Conservation (phyloP, 2,888 invertebrate genomes). For the Rhagonycha fulva region DNA sequence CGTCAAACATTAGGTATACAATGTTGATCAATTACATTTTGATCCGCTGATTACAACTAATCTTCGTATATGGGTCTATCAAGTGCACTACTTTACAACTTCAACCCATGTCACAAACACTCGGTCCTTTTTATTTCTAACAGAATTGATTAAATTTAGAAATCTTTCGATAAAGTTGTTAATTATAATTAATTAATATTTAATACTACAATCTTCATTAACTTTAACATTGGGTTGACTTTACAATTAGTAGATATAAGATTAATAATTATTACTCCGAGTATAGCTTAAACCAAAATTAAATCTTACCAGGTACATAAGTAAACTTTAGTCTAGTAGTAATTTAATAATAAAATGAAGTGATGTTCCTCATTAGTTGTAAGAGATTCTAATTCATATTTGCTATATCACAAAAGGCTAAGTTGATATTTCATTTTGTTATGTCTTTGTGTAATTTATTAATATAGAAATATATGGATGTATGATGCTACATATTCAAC, state of each 20-base stretch:
- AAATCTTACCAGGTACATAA: not conserved
- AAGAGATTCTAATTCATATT: not conserved
- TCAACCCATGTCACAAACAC: constrained; percentile 44
- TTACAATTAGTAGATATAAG: not conserved
- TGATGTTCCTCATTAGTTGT: not conserved
- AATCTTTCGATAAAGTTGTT: constrained; percentile 40
- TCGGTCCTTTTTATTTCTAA: constrained; percentile 42
- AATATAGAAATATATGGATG: not conserved
- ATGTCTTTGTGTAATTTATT: not conserved
- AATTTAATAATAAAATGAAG: constrained; percentile 8
- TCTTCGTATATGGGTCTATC: constrained; percentile 35
- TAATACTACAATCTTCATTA: constrained; percentile 9
- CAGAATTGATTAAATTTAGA: constrained; percentile 42
- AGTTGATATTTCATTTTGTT: not conserved
- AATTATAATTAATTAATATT: constrained; percentile 36
- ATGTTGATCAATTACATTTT: constrained; percentile 51
- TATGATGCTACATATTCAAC: not conserved
- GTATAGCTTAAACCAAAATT: not conserved
- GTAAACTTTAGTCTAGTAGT: not conserved
- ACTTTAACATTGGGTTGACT: not conserved
- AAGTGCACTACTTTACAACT: constrained; percentile 38
- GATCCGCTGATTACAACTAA: constrained; percentile 49
- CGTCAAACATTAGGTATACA: constrained; percentile 38
- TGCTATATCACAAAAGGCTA: constrained; percentile 4
- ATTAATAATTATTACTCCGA: not conserved